Conservation (phyloP, 2,113 vertebrate genomes). For the Dipodomys stephensi region DNA sequence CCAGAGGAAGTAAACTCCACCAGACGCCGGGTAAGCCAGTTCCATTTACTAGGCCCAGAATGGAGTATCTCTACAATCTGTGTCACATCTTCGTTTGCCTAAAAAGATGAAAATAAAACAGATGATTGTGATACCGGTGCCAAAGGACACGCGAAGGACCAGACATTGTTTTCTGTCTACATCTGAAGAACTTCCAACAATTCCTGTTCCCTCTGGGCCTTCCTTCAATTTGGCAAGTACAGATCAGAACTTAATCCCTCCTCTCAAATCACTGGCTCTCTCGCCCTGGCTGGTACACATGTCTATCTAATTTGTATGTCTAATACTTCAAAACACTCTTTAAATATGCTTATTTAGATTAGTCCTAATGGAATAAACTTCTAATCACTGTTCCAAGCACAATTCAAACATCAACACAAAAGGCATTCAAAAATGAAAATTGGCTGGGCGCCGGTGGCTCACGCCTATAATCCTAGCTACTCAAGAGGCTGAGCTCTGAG, state of each 20-base stretch:
- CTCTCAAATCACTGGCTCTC: neutral
- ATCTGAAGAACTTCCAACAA: neutral
- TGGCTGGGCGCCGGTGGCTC: no score
- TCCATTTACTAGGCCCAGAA: conserved; percentile 94
- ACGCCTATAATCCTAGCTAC: no score
- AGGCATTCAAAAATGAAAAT: conserved; percentile 4
- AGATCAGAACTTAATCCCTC: neutral
- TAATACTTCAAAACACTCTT: neutral
- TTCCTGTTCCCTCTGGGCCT: neutral
- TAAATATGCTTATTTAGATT: neutral
- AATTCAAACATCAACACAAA: neutral
- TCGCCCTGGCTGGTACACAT: neutral
- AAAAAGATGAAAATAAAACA: conserved; percentile 46
- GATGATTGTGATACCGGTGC: neutral
- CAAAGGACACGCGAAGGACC: neutral
- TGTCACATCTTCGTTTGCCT: conserved; percentile 99
- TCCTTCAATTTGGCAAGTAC: conserved; percentile 27
- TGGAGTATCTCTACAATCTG: conserved; percentile 96
- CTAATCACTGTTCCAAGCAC: conserved; percentile 10
- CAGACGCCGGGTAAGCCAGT: conserved; percentile 94
- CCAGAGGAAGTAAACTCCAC: conserved; percentile 98
- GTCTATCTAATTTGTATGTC: neutral
- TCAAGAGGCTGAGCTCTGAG: no score
- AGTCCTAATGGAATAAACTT: conserved; percentile 9
- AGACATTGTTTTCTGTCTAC: neutral